Evolutionary conservation across 1,140 invertebrate species (phyloP).

Genomic region (Melanaphis sacchari): DNA sequence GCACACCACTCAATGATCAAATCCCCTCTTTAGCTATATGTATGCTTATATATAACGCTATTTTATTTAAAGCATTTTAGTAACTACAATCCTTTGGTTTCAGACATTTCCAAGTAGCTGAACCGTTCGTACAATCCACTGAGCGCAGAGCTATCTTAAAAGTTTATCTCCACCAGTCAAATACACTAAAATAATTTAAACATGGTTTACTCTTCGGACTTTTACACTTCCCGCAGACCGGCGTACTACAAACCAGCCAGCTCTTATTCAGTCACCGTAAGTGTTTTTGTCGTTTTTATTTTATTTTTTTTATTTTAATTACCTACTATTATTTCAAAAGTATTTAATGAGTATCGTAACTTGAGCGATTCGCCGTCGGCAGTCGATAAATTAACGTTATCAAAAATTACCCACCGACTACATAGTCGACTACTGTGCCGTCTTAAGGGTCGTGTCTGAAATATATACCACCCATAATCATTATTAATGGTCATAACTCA

Average conservation of each 20-base stretch:
- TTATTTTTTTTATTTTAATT: constrained; percentile 7
- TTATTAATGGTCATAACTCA: neutral
- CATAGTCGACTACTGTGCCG: neutral
- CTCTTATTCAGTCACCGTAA: constrained; percentile 82
- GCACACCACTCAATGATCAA: constrained; percentile 36
- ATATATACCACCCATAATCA: neutral
- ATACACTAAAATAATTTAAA: constrained; percentile 62
- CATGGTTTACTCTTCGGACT: constrained; percentile 91
- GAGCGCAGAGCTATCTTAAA: neutral
- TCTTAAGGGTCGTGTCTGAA: neutral
- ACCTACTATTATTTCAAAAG: neutral
- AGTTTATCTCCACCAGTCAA: no score
- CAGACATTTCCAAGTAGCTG: neutral
- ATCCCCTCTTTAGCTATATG: neutral
- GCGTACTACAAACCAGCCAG: constrained; percentile 66
- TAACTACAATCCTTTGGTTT: neutral
- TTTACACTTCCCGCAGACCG: constrained; percentile 84
- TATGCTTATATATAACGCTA: constrained; percentile 41
- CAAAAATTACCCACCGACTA: neutral
- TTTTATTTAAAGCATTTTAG: constrained; percentile 41
- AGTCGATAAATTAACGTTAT: neutral
- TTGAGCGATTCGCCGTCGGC: neutral
- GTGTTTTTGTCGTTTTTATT: constrained; percentile 14
- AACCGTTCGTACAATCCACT: neutral
- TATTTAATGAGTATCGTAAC: neutral